Base-by-base conservation (phyloP, 2,797 vertebrate genomes). In the Crax fasciolata region DNA sequence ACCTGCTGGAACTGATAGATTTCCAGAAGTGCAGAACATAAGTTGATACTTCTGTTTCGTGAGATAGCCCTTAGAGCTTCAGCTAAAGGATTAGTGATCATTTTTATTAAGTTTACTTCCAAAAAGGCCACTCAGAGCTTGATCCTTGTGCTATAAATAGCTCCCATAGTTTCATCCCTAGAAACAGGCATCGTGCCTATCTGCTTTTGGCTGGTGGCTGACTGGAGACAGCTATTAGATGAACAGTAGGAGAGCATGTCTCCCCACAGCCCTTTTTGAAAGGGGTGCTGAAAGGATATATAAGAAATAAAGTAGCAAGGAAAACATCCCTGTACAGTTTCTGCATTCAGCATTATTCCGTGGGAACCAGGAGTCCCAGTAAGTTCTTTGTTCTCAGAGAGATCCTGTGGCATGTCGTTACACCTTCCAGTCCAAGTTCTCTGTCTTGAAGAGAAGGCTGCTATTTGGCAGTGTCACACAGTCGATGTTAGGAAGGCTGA, bases 391-490 rank as follows among this genome's bases (percentile, higher is more conserved):
- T 17, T 68, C 44, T 76, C 35, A 24, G 19, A 62, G 38, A 46
- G 21, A 20, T 84, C 44, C 61, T 67, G 4, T 15, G 90, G 55
- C 13, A 75, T 90, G 5, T 14, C 5, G 23, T 62, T 49, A 27
- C 1, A 14, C 6, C 17, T 81, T 83, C 49, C 66, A 65, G 84
- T 54, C 14, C 17, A 51, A 74, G 30, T 43, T 18, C 4, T 57
- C 38, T 81, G 21, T 14, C 48, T 63, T 32, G 38, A n/a, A 52
- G n/a, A 30, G 5, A 41, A 24, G 65, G 1, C 23, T 92, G 59
- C 2, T 4, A 1, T 74, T 66, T 74, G 49, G 5, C 30, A 3
- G 0, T 41, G 27, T 38, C 30, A 9, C 2, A 2, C 3, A 7
- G 6, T 9, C 51, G 27, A 11, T 44, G 5, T 21, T n/a, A 17